Evolutionary conservation across 2,888 invertebrate genomes (phyloP).

Genomic region (Coenonympha glycerion): DNA sequence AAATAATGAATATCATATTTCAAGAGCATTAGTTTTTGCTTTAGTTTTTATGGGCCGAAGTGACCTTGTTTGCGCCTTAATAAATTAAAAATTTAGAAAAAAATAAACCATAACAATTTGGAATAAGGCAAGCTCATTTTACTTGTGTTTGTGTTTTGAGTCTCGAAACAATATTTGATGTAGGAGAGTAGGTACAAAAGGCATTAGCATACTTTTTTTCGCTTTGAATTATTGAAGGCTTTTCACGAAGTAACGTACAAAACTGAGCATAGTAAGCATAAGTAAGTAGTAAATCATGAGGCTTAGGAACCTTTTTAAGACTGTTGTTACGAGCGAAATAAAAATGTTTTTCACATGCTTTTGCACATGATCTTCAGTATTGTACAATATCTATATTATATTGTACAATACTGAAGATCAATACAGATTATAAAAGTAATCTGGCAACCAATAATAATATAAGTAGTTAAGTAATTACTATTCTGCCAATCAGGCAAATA

Average conservation of each 20-base stretch:
- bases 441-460: too few species aligned
- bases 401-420: too few species aligned
- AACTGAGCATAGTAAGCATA: slow-evolving; percentile 31
- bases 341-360: too few species aligned
- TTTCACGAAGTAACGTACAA: slow-evolving; percentile 30
- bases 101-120: not conserved
- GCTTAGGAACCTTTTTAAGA: slow-evolving; percentile 30
- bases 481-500: not conserved
- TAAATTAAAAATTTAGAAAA: not conserved
- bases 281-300: slow-evolving; percentile 36
- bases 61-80: too few species aligned
- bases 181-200: slow-evolving; percentile 13
- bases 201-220: slow-evolving; percentile 46
- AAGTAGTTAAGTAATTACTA: too few species aligned
- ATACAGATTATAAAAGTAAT: too few species aligned
- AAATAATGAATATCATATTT: too few species aligned
- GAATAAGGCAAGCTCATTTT: not conserved
- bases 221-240: slow-evolving; percentile 27
- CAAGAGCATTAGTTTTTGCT: too few species aligned
- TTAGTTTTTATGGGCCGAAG: too few species aligned
- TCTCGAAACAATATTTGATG: not conserved
- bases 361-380: too few species aligned
- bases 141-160: too few species aligned
- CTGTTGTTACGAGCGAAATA: not conserved
- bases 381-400: too few species aligned